Base-by-base conservation (phyloP, 2,888 invertebrate species). In the Silvanus unidentatus region DNA sequence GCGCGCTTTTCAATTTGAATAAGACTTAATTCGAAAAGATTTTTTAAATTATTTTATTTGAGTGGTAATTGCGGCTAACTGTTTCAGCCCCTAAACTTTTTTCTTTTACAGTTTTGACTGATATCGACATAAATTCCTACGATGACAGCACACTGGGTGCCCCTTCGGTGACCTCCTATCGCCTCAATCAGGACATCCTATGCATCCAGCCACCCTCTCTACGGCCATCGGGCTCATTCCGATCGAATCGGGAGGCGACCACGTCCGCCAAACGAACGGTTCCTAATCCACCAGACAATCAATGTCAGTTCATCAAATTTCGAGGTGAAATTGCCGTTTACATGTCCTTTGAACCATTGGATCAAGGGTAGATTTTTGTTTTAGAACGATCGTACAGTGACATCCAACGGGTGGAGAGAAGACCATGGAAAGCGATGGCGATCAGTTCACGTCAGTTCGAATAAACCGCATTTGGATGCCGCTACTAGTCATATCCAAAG, bases 311-410 rank as follows among this genome's bases (percentile, higher is more conserved):
- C 49, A 69, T 73, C 46, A 70, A 69, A 63, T 73, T 71, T 49
- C 66, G 73, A 69, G 73, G 73, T 73, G 11, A 12, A 39, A 28
- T 34, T 45, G 16, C n/a, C 4, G 16, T 28, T n/a, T n/a, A n/a
- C n/a, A n/a, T n/a, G n/a, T n/a, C n/a, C n/a, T n/a, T 32, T 8
- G 5, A 43, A 32, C 10, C 11, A 2, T 40, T 14, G 29, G 13
- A 14, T 41, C 37, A 36, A 13, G 39, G 27, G 38, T 35, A 39
- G 40, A 3, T 49, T 45, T 47, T 40, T 47, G 16, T 71, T 73
- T 43, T 68, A 79, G 79, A 79, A 68, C 77, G 79, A 62, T 78
- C 79, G 40, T 76, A 77, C 59, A 78, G 78, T 56, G 78, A 79
- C 62, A 78, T 77, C 54, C 76, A 77, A 64, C 73, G 75, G 52